Percentiles rank a stretch among this genome's conserved stretches.
Conservation (phyloP, 1,140 invertebrate species). For the Eumaeus atala region DNA sequence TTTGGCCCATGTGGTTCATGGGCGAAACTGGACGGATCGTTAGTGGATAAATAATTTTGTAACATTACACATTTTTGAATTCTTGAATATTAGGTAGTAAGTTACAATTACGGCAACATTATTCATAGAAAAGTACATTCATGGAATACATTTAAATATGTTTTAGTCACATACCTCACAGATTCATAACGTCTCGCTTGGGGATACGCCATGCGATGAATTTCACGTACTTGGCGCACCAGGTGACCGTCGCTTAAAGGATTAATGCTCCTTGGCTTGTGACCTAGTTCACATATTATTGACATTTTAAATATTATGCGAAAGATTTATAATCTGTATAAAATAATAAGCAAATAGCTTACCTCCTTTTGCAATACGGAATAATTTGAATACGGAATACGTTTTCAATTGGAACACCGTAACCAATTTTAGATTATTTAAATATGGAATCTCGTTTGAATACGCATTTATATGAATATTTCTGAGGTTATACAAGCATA, state of each 20-base stretch:
- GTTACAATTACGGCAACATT: no score
- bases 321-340: conserved; percentile 16
- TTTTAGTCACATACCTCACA: conserved; percentile 29
- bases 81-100: no score
- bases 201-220: conserved; percentile 38
- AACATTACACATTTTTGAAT: no score
- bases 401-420: conserved; percentile 1
- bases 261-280: conserved; percentile 46
- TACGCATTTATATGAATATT: not conserved
- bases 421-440: not conserved
- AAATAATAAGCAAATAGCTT: conserved; percentile 17
- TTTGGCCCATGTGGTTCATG: no score
- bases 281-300: conserved; percentile 33
- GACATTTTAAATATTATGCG: conserved; percentile 9
- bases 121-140: not conserved
- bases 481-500: not conserved
- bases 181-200: conserved; percentile 43
- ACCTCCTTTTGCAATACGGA: conserved; percentile 16
- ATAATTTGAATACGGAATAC: not conserved
- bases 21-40: no score
- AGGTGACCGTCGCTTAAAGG: conserved; percentile 39
- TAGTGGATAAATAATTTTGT: no score
- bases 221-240: conserved; percentile 45
- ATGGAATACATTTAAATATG: conserved; percentile 1
- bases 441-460: not conserved